These are phyloP conservation scores for Fregetta grallaria DNA, from an alignment of 2,113 vertebrate species.

Conservation along the genomic window DNA sequence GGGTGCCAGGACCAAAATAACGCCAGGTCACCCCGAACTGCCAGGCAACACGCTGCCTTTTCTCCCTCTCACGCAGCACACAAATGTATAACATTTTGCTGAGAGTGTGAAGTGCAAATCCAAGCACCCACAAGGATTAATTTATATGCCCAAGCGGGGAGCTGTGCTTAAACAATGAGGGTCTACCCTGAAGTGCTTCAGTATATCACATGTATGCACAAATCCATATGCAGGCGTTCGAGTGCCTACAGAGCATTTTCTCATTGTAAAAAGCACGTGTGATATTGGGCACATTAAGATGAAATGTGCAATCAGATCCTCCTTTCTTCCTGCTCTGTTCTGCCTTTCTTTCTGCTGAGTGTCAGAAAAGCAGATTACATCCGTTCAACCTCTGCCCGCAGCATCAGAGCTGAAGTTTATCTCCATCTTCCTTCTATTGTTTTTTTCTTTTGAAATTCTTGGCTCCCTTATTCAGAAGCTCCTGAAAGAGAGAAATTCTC, in stretches of 20 bases:
- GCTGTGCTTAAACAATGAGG: not conserved
- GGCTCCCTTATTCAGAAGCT: not conserved
- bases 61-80: not conserved
- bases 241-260: not conserved
- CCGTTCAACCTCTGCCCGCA: not conserved
- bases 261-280: not conserved
- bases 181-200: not conserved
- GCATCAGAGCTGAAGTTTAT: not conserved
- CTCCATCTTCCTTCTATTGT: not conserved
- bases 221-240: not conserved
- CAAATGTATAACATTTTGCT: not conserved
- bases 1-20: slow-evolving; percentile 1
- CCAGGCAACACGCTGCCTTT: not conserved
- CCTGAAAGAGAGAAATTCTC: not conserved
- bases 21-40: not conserved
- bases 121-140: not conserved
- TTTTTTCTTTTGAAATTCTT: not conserved
- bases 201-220: not conserved
- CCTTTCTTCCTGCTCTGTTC: not conserved
- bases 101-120: slow-evolving; percentile 20
- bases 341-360: not conserved
- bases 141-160: not conserved
- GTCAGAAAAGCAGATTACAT: not conserved
- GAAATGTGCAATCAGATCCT: not conserved
- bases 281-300: not conserved